Evolutionary conservation across 2,113 vertebrate genomes (phyloP).

Genomic region (Bos indicus): DNA sequence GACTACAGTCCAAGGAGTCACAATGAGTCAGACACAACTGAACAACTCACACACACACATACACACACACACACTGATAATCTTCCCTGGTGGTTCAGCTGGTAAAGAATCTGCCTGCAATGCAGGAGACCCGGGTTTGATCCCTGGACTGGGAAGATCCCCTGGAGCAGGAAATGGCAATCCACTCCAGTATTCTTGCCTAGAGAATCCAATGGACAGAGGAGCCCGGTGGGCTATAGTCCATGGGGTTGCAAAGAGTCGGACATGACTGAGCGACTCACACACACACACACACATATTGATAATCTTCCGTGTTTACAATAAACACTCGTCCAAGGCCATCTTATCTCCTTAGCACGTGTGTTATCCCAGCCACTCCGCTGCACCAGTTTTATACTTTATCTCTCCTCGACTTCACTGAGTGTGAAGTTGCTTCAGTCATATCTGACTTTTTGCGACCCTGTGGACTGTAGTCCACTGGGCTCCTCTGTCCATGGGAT

Average conservation of each 20-base stretch:
- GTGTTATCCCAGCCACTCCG: neutral
- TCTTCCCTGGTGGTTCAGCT: neutral
- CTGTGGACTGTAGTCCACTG: neutral
- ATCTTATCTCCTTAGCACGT: neutral
- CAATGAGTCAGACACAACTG: neutral
- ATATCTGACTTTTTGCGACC: neutral
- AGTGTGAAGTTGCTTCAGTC: neutral
- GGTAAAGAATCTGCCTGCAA: neutral
- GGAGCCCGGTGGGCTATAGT: neutral
- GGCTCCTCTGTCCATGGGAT: neutral
- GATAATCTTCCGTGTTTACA: neutral
- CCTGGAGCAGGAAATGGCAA: neutral
- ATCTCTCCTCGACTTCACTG: neutral
- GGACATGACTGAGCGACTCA: neutral
- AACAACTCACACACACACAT: neutral
- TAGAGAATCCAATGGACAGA: neutral
- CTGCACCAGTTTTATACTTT: neutral
- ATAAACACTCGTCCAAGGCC: neutral
- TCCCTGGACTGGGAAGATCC: neutral
- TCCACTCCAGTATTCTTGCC: neutral
- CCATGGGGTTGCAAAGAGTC: neutral
- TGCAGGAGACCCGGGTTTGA: neutral
- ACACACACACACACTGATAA: neutral
- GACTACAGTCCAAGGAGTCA: neutral
- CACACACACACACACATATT: neutral